Base-by-base conservation (phyloP, 2,113 vertebrate species). In the Numenius arquata region DNA sequence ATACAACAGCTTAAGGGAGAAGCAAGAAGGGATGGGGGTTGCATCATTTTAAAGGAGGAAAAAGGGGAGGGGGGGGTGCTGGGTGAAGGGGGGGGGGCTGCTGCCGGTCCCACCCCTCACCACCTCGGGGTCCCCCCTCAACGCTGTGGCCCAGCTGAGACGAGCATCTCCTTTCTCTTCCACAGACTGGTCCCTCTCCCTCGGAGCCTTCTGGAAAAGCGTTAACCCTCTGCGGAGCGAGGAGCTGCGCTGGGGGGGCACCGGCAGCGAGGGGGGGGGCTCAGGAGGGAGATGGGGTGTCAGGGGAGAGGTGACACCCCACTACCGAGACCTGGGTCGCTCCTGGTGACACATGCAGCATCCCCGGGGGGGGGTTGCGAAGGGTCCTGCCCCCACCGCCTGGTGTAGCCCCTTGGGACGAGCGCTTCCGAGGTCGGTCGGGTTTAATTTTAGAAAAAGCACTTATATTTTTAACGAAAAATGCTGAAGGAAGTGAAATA, bases 191-290 rank as follows among this genome's bases (percentile, higher is more conserved):
- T 17, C 29, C 72, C n/a, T 16, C 81, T 83, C 83, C 92, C 83
- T 83, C 43, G 70, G 95, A 97, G 68, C 90, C 85, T 95, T 90
- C 91, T 88, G 77, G 96, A 97, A 77, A 53, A 34, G 79, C 77
- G 2, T 92, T 92, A 94, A 89, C 88, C 84, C 85, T 12, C 89
- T n/a, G 76, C 81, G 20, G 22, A 66, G 85, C 72, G 5, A 15
- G 58, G 73, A 78, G 59, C 75, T 6, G 26, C 27, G 3, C 3
- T 5, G 50, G 36, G 45, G 30, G 9, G 5, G 29, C 38, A 15
- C 52, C 36, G 62, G 88, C 48, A 3, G 26, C 26, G 56, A 12
- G 53, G 89, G 55, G 66, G 66, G n/a, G 50, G 77, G 58, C 12
- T 7, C 38, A 34, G 27, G 55, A 38, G 14, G 30, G 36, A 25